Base-by-base conservation (phyloP, 2,888 invertebrate genomes). In the Machimus atricapillus region DNA sequence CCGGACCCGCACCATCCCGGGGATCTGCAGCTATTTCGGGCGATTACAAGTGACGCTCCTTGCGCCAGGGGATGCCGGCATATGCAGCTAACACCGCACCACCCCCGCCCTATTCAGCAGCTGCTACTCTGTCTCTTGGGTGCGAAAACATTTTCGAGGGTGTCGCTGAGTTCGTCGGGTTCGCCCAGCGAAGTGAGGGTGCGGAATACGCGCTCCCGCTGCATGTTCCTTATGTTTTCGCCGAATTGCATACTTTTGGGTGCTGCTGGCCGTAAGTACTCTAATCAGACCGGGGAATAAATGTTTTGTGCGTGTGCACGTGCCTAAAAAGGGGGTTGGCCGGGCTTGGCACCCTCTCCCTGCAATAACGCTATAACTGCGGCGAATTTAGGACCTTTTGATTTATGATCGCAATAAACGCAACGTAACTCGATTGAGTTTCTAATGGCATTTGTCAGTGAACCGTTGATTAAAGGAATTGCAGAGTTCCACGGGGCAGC, bases 361-460 rank as follows among this genome's bases (percentile, higher is more conserved):
- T n/a, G 37, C 34, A 86, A 46, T 46, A 46, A 37, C 34, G 46
- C 4, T 34, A 58, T 88, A 91, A 90, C 90, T 90, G 52, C 19
- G 52, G 27, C 89, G 90, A 89, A 89, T 89, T 89, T 90, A 89
- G 89, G 90, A 90, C 90, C 90, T 91, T 91, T 90, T 91, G 91
- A 92, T 91, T 92, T 92, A 92, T 91, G 91, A 90, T 89, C 89
- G 89, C 90, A 91, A 90, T 91, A 91, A 91, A 91, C 90, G 91
- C 90, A 78, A 88, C 76, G 87, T 87, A 83, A 87, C 87, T 87
- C 85, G 85, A 87, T 88, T 87, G 86, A 77, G 78, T 87, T 88
- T 87, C 66, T 87, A 88, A 88, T 86, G 87, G 85, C 77, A 87
- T 87, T 88, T 88, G 86, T 88, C 87, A 87, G 86, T 74, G 85